These are phyloP conservation scores for Rhopilema esculentum DNA, from an alignment of 30 jellyfish, hydroid and myxozoan species.

Conservation along the genomic window DNA sequence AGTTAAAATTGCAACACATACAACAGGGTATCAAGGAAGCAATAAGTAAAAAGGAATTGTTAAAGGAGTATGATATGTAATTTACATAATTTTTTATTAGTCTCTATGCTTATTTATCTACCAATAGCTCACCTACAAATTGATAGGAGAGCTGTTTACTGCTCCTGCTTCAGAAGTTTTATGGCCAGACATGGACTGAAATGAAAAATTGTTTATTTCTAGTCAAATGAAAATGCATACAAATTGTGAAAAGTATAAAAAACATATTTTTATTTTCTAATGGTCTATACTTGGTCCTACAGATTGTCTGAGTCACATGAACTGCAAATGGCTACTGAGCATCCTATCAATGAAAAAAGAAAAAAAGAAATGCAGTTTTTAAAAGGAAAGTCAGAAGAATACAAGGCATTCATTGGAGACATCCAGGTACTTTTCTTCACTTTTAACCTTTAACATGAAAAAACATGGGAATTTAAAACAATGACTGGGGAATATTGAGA, in stretches of 20 bases:
- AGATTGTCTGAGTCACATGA: constrained; percentile 30
- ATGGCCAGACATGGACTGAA: no score
- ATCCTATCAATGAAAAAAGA: constrained; percentile 45
- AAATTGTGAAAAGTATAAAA: no score
- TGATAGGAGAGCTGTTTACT: no score
- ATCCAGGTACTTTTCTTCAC: constrained; percentile 49
- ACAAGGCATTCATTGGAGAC: constrained; percentile 12
- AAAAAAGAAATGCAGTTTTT: constrained; percentile 46
- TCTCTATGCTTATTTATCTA: no score
- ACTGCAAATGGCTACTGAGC: constrained; percentile 33
- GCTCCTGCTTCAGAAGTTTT: no score
- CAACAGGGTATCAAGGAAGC: neutral
- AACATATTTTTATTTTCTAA: no score
- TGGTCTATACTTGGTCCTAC: no score
- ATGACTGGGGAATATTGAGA: no score
- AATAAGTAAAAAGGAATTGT: neutral
- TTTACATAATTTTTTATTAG: neutral
- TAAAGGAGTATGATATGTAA: neutral
- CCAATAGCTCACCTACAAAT: no score
- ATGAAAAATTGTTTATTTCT: no score
- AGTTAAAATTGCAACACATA: neutral
- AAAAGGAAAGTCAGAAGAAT: constrained; percentile 54
- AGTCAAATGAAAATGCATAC: no score
- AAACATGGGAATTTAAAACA: no score
- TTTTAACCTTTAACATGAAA: neutral